Conservation (phyloP, 2,888 invertebrate genomes). For the Campopleginae sp. region DNA sequence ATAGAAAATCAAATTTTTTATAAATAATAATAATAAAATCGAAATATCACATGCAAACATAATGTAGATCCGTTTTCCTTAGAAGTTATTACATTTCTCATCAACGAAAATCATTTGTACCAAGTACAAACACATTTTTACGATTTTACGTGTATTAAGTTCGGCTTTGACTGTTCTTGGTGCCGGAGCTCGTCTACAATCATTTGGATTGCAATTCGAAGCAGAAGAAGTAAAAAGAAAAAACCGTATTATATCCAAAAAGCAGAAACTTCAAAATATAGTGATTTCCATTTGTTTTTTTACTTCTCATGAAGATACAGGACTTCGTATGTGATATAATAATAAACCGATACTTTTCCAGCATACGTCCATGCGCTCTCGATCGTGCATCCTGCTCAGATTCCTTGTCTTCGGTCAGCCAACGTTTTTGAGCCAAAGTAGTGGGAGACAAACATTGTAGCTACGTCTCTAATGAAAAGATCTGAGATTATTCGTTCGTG, state of each 20-base stretch:
- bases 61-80: background rate
- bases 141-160: background rate
- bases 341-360: conserved; percentile 1
- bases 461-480: too few relatives aligned
- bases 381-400: too few relatives aligned
- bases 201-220: background rate
- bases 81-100: background rate
- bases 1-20: background rate
- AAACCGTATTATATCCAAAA: background rate
- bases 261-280: background rate
- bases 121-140: background rate
- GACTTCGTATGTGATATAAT: conserved; percentile 8
- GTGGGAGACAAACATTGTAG: too few relatives aligned
- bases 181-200: background rate
- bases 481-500: too few relatives aligned
- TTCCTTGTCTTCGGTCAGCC: too few relatives aligned
- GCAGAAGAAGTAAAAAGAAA: background rate
- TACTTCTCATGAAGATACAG: background rate
- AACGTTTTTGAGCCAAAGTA: too few relatives aligned
- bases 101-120: background rate
- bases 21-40: background rate
- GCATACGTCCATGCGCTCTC: background rate
- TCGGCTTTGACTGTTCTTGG: background rate
- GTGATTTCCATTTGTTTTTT: background rate
- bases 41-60: background rate